Evolutionary conservation across 2,888 invertebrate species (phyloP).

Genomic region (Galeruca laticollis): DNA sequence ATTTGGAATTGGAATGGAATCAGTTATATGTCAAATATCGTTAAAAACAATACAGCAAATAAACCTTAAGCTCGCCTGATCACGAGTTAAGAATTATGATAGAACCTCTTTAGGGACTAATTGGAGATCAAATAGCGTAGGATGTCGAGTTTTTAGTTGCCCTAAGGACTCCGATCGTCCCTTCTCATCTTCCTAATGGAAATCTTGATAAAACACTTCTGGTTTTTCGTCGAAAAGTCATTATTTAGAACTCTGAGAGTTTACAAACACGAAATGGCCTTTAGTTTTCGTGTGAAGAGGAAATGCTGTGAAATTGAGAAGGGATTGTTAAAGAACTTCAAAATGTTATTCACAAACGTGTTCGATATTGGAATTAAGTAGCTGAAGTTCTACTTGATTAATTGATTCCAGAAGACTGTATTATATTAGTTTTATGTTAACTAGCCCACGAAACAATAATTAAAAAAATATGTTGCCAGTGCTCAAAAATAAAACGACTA

Average conservation of each 20-base stretch:
- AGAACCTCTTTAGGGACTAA: constrained; percentile 49
- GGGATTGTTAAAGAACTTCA: constrained; percentile 8
- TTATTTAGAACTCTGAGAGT: constrained; percentile 35
- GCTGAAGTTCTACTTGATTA: background rate
- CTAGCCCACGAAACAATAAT: too few species aligned
- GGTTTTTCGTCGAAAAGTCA: constrained; percentile 37
- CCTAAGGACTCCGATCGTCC: constrained; percentile 42
- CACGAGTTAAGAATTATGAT: constrained; percentile 32
- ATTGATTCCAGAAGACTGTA: background rate
- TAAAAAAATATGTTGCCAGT: background rate
- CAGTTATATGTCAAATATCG: constrained; percentile 3
- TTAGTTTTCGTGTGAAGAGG: constrained; percentile 22
- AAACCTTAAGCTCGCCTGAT: constrained; percentile 13
- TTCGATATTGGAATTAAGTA: background rate
- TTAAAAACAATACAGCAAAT: constrained; percentile 25
- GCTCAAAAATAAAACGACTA: too few species aligned
- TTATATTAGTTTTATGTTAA: background rate
- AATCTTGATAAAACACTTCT: constrained; percentile 49
- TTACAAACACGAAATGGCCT: constrained; percentile 31
- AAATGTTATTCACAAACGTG: constrained; percentile 14
- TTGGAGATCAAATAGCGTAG: constrained; percentile 50
- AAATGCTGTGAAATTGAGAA: constrained; percentile 22
- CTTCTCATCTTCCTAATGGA: constrained; percentile 50
- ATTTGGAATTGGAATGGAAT: too few species aligned
- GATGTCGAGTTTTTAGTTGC: constrained; percentile 40